These are phyloP conservation scores for Harpegnathos saltator DNA, from an alignment of 1,140 invertebrate species.

Conservation along the genomic window DNA sequence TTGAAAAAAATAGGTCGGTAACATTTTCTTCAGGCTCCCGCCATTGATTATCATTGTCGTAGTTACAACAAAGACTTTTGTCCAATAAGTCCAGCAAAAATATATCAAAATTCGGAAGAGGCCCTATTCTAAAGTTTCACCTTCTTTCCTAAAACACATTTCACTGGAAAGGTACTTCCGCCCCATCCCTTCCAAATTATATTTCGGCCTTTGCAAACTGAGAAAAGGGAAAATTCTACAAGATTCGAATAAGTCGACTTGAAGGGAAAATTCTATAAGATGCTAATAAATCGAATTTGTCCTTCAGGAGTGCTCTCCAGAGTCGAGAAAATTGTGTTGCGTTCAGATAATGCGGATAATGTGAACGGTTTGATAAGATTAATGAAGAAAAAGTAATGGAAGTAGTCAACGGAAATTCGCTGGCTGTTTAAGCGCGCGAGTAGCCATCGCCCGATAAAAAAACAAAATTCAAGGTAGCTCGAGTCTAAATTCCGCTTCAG, in stretches of 20 bases:
- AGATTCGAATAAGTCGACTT: not conserved
- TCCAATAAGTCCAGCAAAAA: no score
- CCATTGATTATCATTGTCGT: no score
- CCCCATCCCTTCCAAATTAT: not conserved
- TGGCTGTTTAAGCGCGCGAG: not conserved
- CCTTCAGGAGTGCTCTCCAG: not conserved
- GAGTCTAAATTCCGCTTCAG: conserved; percentile 2
- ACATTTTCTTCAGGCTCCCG: no score
- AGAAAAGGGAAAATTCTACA: no score
- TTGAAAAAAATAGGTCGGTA: no score
- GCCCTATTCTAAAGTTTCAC: no score
- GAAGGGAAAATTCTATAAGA: not conserved
- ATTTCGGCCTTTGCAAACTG: not conserved
- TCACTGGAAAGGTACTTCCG: not conserved
- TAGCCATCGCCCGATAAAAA: not conserved
- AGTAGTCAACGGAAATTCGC: not conserved
- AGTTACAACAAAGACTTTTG: no score
- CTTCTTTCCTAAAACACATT: no score
- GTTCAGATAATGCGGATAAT: not conserved
- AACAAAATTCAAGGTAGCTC: not conserved
- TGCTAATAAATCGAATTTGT: not conserved
- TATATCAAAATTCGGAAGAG: no score
- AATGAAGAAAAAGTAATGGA: not conserved
- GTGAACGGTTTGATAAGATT: not conserved
- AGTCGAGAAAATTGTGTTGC: not conserved